Conservation (phyloP, 2,113 vertebrate genomes). For the Periophthalmus modestus region DNA sequence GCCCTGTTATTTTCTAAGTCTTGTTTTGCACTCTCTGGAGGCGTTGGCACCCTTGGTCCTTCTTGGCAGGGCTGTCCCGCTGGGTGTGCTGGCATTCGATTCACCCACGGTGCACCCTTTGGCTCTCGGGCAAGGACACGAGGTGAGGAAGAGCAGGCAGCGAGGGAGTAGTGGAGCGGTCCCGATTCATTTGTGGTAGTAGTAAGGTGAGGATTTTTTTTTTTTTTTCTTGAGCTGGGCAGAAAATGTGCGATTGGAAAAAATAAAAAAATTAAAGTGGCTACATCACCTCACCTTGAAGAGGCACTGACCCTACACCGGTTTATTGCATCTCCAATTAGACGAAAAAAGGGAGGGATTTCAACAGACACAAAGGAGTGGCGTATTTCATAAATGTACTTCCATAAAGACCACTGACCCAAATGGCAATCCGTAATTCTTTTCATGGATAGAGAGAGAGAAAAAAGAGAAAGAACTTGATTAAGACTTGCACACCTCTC, state of each 20-base stretch:
- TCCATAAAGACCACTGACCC: conserved; percentile 79
- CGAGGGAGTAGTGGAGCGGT: conserved; percentile 24
- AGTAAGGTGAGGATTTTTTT: conserved; percentile 30
- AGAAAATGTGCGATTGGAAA: conserved; percentile 34
- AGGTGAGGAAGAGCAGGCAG: conserved; percentile 33
- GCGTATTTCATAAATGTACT: conserved; percentile 75
- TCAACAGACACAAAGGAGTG: conserved; percentile 56
- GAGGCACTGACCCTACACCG: conserved; percentile 76
- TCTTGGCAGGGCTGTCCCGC: conserved; percentile 47
- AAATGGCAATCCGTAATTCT: conserved; percentile 75
- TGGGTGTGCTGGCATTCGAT: conserved; percentile 69
- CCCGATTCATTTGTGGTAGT: conserved; percentile 26
- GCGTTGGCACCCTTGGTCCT: conserved; percentile 59
- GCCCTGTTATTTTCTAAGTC: background rate
- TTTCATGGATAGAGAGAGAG: conserved; percentile 64
- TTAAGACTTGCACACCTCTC: conserved; percentile 54
- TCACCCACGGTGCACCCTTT: conserved; percentile 71
- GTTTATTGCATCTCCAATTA: conserved; percentile 76
- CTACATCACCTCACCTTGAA: conserved; percentile 74
- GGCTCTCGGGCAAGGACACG: conserved; percentile 68
- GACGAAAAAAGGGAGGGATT: conserved; percentile 60
- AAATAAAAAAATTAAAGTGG: conserved; percentile 48
- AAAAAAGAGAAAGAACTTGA: conserved; percentile 72
- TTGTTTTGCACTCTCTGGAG: conserved; percentile 22
- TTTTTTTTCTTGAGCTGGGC: conserved; percentile 11